Evolutionary conservation across 1,140 invertebrate species (phyloP).

Genomic region (Solenopsis invicta): DNA sequence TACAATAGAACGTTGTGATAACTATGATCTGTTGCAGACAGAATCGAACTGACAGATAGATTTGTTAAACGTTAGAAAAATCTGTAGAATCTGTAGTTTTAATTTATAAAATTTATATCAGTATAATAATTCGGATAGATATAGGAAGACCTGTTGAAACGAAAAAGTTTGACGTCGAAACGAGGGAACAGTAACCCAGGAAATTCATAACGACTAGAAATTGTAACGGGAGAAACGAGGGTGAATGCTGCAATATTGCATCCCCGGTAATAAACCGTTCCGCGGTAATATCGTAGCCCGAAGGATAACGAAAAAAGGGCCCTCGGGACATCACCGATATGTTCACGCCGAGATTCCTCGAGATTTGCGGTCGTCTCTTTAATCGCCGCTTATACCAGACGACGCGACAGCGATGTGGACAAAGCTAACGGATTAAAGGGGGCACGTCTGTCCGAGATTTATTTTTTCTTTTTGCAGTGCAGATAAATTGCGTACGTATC

Average conservation of each 20-base stretch:
- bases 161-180: neutral
- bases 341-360: neutral
- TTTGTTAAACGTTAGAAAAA: neutral
- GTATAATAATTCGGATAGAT: neutral
- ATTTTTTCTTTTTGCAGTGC: neutral
- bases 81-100: neutral
- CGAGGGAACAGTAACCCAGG: neutral
- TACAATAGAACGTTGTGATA: conserved; percentile 7
- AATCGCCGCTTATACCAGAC: neutral
- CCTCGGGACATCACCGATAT: neutral
- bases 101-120: neutral
- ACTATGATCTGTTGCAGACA: neutral
- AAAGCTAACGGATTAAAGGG: conserved; percentile 31
- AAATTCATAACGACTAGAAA: conserved; percentile 45
- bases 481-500: conserved; percentile 6
- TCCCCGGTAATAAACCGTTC: conserved; percentile 48
- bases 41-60: neutral
- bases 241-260: conserved; percentile 32
- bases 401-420: neutral
- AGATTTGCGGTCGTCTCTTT: neutral
- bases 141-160: conserved; percentile 6
- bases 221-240: conserved; percentile 28
- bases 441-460: neutral
- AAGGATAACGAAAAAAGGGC: conserved; percentile 28
- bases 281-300: conserved; percentile 35